These are phyloP conservation scores for Ectobius pallidus DNA, from an alignment of 2,888 invertebrate genomes.

Conservation along the genomic window DNA sequence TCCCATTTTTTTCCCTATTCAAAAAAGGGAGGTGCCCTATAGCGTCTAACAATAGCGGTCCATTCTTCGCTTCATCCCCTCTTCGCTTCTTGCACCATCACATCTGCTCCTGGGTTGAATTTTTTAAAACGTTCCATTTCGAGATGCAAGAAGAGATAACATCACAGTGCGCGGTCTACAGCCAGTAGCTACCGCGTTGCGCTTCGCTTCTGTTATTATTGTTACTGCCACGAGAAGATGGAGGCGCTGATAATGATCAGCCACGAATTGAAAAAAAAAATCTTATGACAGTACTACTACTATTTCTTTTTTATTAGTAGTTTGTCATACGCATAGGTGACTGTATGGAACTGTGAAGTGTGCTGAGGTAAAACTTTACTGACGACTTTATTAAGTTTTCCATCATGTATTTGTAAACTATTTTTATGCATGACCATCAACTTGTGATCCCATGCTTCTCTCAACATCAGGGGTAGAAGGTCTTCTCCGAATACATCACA, in stretches of 20 bases:
- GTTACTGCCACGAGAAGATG: constrained; percentile 29
- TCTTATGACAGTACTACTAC: not conserved
- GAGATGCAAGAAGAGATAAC: constrained; percentile 36
- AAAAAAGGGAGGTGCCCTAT: constrained; percentile 28
- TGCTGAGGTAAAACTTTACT: not conserved
- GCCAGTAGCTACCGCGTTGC: constrained; percentile 30
- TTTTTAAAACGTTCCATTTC: constrained; percentile 37
- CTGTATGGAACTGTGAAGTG: not conserved
- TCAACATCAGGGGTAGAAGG: no score
- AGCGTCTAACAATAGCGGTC: constrained; percentile 30
- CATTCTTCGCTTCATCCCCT: not conserved
- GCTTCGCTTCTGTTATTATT: constrained; percentile 35
- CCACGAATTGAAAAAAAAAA: constrained; percentile 28
- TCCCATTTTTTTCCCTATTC: not conserved
- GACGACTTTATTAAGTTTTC: constrained; percentile 1
- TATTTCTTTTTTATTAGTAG: not conserved
- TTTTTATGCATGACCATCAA: no score
- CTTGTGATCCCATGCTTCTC: no score
- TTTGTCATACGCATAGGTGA: constrained; percentile 1
- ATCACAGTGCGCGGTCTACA: constrained; percentile 17
- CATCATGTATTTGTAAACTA: no score
- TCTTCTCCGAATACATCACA: no score
- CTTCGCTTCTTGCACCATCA: not conserved
- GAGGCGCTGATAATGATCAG: constrained; percentile 32
- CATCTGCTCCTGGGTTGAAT: constrained; percentile 36